Percentiles rank a stretch among this genome's conserved stretches.
Conservation (phyloP, 2,797 vertebrate species). For the Microctenopoma lineatum region DNA sequence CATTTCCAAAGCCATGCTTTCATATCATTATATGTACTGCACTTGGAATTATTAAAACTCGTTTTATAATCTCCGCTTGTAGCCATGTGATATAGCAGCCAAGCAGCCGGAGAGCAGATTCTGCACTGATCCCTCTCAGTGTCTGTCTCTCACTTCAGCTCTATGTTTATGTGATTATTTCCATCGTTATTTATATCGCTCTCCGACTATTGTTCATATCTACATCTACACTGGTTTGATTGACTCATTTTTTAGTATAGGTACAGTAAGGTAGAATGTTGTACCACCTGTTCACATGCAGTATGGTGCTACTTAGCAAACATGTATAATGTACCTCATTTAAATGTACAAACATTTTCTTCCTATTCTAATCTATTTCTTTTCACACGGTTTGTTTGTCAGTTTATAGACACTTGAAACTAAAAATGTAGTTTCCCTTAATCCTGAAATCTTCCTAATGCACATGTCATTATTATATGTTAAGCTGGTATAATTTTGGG, state of each 20-base stretch:
- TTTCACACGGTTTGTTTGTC: too few species aligned
- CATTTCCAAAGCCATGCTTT: slow-evolving; percentile 27
- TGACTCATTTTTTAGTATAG: too few species aligned
- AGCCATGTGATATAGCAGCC: slow-evolving; percentile 61
- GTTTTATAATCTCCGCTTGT: slow-evolving; percentile 61
- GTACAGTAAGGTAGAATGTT: too few species aligned
- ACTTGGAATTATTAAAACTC: slow-evolving; percentile 64
- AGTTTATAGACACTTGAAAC: background rate
- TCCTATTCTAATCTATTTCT: too few species aligned
- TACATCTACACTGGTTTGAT: slow-evolving; percentile 3
- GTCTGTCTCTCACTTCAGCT: slow-evolving; percentile 9
- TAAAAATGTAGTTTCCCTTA: background rate
- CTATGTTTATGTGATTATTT: slow-evolving; percentile 32
- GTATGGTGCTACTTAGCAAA: too few species aligned
- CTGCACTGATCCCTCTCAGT: slow-evolving; percentile 47
- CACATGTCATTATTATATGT: background rate
- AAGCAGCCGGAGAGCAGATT: slow-evolving; percentile 67
- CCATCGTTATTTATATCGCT: slow-evolving; percentile 16
- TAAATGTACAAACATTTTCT: too few species aligned
- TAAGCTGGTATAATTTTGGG: slow-evolving; percentile 4
- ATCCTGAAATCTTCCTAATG: slow-evolving; percentile 1
- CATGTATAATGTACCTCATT: too few species aligned
- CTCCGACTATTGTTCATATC: slow-evolving; percentile 15
- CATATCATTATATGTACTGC: slow-evolving; percentile 28
- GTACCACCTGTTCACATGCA: too few species aligned